A percentile compares a stretch with the other conserved stretches of the same genome.
phyloP scores from a whole-genome alignment of 1,140 invertebrate genomes.

The Pachypsylla venusta region DNA sequence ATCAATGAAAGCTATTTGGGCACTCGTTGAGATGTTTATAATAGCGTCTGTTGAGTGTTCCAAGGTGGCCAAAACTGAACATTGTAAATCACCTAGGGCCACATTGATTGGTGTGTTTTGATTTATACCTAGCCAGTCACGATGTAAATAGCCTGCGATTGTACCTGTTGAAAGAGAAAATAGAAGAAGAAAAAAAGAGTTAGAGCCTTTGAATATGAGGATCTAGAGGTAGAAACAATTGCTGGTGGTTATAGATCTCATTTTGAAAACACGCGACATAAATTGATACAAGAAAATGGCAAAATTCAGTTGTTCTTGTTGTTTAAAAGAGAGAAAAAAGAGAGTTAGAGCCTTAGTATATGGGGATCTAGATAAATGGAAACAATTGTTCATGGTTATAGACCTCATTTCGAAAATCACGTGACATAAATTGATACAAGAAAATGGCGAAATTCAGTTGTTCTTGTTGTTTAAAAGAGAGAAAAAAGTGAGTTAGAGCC shows the following conservation, averaged over 20 bases:
- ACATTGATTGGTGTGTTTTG: conserved; percentile 33
- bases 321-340: too few relatives aligned
- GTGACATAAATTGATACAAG: too few relatives aligned
- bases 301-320: too few relatives aligned
- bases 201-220: background rate
- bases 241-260: background rate
- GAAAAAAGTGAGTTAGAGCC: too few relatives aligned
- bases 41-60: conserved; percentile 50
- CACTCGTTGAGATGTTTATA: conserved; percentile 76
- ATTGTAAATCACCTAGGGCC: conserved; percentile 68
- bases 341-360: too few relatives aligned
- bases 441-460: too few relatives aligned
- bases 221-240: background rate
- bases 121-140: background rate
- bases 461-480: too few relatives aligned
- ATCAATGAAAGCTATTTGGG: conserved; percentile 56
- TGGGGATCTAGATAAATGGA: too few relatives aligned
- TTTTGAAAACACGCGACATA: too few relatives aligned
- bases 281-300: too few relatives aligned
- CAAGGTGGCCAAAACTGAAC: conserved; percentile 62
- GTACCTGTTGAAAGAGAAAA: background rate
- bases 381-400: too few relatives aligned
- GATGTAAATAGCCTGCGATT: background rate
- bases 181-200: conserved; percentile 2
- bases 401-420: too few relatives aligned